A percentile compares a stretch with the other conserved stretches of the same genome.
Evolutionary conservation across 37 sponge, comb jelly and placozoan genomes (phyloP).

Genomic region (Beroe forskalii): DNA sequence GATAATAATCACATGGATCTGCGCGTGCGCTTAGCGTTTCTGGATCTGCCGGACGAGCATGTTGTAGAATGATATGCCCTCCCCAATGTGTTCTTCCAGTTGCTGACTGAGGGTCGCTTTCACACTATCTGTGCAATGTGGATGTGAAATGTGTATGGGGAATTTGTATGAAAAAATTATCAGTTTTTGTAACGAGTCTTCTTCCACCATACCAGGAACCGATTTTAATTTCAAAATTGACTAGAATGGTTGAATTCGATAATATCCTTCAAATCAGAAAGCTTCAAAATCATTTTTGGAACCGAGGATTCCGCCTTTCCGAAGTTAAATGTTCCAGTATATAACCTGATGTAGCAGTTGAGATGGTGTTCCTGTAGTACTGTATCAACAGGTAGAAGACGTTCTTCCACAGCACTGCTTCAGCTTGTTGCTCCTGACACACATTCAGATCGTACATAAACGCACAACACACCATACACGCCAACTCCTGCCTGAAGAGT

Average conservation of each 20-base stretch:
- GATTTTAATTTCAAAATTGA: no score
- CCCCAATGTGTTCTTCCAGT: conserved; percentile 57
- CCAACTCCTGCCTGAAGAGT: conserved; percentile 43
- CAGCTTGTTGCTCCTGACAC: conserved; percentile 27
- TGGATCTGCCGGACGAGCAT: conserved; percentile 58
- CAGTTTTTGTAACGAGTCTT: no score
- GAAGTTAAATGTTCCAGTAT: not conserved
- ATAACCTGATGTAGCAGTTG: not conserved
- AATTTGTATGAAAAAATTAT: no score
- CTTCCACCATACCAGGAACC: no score
- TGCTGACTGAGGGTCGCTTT: conserved; percentile 49
- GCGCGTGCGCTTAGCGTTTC: conserved; percentile 62
- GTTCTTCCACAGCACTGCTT: conserved; percentile 30
- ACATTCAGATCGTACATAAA: conserved; percentile 45
- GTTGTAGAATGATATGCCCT: conserved; percentile 44
- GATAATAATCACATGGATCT: no score
- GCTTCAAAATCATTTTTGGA: no score
- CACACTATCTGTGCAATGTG: conserved; percentile 17
- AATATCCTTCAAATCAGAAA: no score
- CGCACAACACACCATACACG: conserved; percentile 28
- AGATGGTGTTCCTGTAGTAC: conserved; percentile 10
- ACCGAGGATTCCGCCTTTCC: not conserved
- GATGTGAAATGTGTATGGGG: no score
- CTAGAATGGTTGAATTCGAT: no score
- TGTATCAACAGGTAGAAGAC: conserved; percentile 41